Percentiles rank a stretch among this genome's conserved stretches.
Conservation (phyloP, 2,888 invertebrate species). For the Acrobasis suavella region DNA sequence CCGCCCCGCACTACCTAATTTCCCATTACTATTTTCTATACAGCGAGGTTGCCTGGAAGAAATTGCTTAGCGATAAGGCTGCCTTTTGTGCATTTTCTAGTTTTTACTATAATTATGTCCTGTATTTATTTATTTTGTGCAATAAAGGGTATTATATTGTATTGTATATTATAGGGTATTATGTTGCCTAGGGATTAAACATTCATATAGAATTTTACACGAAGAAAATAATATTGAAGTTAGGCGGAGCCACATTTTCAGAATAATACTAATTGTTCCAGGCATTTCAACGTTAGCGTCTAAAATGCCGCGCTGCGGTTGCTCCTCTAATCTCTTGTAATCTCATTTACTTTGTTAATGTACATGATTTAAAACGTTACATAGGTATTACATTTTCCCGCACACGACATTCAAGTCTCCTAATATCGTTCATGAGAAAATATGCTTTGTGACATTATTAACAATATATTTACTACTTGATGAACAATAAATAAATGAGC, state of each 20-base stretch:
- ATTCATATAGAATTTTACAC: background rate
- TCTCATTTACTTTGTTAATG: slow-evolving; percentile 8
- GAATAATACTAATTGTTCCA: background rate
- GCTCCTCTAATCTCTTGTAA: slow-evolving; percentile 7
- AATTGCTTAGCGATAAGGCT: no score
- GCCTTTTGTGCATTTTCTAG: no score
- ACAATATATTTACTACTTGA: background rate
- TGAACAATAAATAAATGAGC: background rate
- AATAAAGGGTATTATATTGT: no score
- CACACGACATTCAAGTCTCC: background rate
- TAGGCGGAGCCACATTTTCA: slow-evolving; percentile 1
- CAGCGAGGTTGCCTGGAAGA: no score
- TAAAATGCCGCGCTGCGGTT: background rate
- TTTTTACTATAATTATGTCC: no score
- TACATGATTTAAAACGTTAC: slow-evolving; percentile 4
- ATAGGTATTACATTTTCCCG: background rate
- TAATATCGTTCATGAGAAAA: background rate
- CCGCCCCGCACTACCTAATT: no score
- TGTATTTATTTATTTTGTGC: no score
- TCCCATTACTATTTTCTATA: no score
- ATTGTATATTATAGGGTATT: no score
- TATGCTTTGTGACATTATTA: background rate
- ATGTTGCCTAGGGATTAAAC: no score
- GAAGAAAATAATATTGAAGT: background rate
- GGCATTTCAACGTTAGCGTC: background rate